Percentiles rank a stretch among this genome's conserved stretches.
Evolutionary conservation across 2,113 vertebrate species (phyloP).

Genomic region (Fulmarus glacialis): DNA sequence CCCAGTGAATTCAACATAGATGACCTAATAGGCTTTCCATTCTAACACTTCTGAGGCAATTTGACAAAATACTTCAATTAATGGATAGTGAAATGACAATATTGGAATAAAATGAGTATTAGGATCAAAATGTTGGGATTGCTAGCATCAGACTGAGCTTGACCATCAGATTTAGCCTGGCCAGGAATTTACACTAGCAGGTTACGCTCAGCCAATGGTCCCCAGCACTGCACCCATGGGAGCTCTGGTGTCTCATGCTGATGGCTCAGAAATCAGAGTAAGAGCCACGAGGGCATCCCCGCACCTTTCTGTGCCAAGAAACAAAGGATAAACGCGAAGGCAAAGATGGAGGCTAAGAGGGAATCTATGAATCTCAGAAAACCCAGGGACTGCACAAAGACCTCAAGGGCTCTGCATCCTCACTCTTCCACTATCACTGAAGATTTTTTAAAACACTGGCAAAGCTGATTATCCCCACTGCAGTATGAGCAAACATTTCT

Average conservation of each 20-base stretch:
- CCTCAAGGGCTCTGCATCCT: background rate
- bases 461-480: background rate
- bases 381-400: background rate
- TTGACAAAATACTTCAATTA: background rate
- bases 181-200: background rate
- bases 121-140: background rate
- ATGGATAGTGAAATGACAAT: background rate
- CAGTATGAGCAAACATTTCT: background rate
- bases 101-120: background rate
- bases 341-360: background rate
- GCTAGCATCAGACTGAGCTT: background rate
- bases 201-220: background rate
- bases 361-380: background rate
- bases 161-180: no score
- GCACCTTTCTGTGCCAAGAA: background rate
- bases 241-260: background rate
- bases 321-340: background rate
- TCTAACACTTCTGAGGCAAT: background rate
- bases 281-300: background rate
- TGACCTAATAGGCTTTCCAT: background rate
- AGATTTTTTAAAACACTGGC: background rate
- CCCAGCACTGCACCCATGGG: accelerated
- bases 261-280: background rate
- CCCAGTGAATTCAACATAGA: background rate
- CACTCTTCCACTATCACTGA: background rate